Conservation (phyloP, 2,888 invertebrate genomes). For the Caenorhabditis uteleia region DNA sequence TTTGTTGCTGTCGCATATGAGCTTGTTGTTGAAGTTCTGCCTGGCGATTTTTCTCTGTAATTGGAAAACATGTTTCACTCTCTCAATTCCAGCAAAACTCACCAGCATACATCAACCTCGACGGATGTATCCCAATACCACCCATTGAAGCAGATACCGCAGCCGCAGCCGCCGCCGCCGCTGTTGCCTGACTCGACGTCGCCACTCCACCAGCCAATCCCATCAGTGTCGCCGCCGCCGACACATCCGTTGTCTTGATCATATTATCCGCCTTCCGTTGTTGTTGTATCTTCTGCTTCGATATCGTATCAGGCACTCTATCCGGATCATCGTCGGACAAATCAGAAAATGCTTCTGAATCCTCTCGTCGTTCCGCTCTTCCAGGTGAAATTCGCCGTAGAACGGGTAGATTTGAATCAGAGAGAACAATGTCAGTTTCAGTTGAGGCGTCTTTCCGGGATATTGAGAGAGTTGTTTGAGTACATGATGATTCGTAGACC, state of each 20-base stretch:
- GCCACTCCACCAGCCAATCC: conserved; percentile 16
- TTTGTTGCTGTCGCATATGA: conserved; percentile 1
- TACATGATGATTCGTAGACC: conserved; percentile 8
- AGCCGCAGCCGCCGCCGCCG: background rate
- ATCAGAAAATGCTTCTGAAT: too few relatives aligned
- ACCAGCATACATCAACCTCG: background rate
- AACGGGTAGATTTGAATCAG: too few relatives aligned
- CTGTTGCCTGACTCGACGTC: background rate
- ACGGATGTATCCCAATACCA: too few relatives aligned
- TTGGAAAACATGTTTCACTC: conserved; percentile 7
- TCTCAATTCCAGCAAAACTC: background rate
- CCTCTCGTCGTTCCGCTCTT: too few relatives aligned
- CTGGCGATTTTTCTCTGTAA: background rate
- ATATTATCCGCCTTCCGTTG: conserved; percentile 10
- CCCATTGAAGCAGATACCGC: conserved; percentile 1
- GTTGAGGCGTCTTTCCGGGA: too few relatives aligned
- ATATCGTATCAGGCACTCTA: too few relatives aligned
- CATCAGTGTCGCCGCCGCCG: conserved; percentile 17
- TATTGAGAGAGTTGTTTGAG: background rate
- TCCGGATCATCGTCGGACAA: conserved; percentile 21
- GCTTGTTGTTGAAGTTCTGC: conserved; percentile 1
- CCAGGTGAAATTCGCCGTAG: too few relatives aligned
- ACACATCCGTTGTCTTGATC: conserved; percentile 6
- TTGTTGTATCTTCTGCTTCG: too few relatives aligned
- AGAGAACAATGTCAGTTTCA: too few relatives aligned